These are phyloP conservation scores for Pristionchus arcanus DNA, from an alignment of 2,888 invertebrate species.

Conservation along the genomic window DNA sequence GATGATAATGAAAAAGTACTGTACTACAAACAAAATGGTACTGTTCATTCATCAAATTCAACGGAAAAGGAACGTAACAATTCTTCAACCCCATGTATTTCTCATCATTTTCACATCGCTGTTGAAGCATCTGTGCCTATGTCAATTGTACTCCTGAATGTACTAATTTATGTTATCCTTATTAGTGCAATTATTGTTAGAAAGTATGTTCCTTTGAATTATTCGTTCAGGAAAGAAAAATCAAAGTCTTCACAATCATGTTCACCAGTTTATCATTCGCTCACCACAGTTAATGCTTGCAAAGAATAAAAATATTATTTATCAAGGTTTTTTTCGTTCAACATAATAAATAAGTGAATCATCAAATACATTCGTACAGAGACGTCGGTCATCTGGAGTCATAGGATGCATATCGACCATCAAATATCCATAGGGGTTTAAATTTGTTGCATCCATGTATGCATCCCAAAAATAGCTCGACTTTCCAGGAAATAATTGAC, in stretches of 20 bases:
- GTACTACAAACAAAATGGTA: background rate
- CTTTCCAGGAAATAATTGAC: background rate
- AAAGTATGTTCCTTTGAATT: background rate
- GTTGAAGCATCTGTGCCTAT: background rate
- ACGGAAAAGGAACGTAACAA: background rate
- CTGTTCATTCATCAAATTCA: background rate
- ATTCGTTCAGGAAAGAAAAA: background rate
- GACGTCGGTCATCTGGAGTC: background rate
- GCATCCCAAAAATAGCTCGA: background rate
- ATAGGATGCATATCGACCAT: background rate
- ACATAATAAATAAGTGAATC: background rate
- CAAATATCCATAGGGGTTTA: background rate
- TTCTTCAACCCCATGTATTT: no score
- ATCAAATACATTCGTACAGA: background rate
- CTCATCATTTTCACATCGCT: background rate
- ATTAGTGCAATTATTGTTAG: background rate
- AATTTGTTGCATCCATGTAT: background rate
- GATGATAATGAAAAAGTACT: background rate
- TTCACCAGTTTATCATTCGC: background rate
- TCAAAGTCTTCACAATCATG: background rate
- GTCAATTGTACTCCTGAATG: background rate
- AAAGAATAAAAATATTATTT: background rate
- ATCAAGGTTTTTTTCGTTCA: background rate
- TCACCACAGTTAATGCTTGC: background rate
- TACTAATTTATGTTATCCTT: background rate